A percentile compares a stretch with the other conserved stretches of the same genome.
Conservation (phyloP, 1,140 invertebrate genomes). For the Daktulosphaira vitifoliae region DNA sequence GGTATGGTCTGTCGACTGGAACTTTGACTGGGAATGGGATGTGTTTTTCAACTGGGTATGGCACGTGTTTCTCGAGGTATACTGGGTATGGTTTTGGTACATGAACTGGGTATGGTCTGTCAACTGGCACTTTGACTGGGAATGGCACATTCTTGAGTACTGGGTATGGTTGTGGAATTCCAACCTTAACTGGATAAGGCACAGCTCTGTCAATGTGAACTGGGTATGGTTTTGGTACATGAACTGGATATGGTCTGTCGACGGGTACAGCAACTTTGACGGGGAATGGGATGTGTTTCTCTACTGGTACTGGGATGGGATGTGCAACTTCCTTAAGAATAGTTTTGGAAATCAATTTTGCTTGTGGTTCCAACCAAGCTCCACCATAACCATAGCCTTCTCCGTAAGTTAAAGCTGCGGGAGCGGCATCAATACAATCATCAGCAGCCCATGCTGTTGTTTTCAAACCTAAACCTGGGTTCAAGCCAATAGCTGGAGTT, state of each 20-base stretch:
- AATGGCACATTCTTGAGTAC: constrained; percentile 39
- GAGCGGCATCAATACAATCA: constrained; percentile 1
- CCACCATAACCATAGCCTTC: constrained; percentile 2
- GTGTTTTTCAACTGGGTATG: constrained; percentile 62
- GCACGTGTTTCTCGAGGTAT: constrained; percentile 43
- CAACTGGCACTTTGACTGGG: constrained; percentile 54
- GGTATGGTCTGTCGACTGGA: constrained; percentile 55
- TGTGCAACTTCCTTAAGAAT: constrained; percentile 36
- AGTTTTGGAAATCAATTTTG: constrained; percentile 36
- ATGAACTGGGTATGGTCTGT: constrained; percentile 51
- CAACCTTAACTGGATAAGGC: constrained; percentile 46
- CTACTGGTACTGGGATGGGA: constrained; percentile 35
- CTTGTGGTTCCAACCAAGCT: neutral
- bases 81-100: constrained; percentile 45
- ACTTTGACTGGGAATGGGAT: constrained; percentile 63
- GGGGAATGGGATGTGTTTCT: constrained; percentile 37
- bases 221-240: constrained; percentile 41
- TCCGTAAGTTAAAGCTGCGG: neutral
- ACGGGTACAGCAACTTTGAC: constrained; percentile 36
- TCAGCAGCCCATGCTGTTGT: neutral
- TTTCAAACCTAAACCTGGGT: too few relatives aligned
- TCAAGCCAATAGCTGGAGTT: neutral
- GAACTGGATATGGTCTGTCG: constrained; percentile 38
- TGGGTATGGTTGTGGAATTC: constrained; percentile 38
- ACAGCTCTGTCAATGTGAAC: constrained; percentile 42